phyloP scores from a whole-genome alignment of 2,888 invertebrate species.

The Heliconius ismenius region DNA sequence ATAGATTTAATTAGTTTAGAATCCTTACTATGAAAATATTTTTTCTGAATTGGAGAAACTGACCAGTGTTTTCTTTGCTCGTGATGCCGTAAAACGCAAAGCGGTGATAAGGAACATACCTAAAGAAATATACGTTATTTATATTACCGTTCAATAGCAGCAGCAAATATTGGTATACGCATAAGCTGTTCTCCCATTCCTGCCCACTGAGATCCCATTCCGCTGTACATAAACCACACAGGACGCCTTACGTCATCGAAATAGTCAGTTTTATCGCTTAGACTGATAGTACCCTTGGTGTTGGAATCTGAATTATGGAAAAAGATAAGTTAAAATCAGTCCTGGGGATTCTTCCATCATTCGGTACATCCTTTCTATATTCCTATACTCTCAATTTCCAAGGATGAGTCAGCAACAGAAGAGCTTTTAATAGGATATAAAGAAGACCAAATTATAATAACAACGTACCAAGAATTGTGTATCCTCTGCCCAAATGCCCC shows the following conservation, averaged over 20 bases:
- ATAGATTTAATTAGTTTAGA: no score
- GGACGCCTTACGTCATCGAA: conserved; percentile 68
- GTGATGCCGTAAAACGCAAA: no score
- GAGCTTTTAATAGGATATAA: no score
- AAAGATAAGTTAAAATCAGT: neutral
- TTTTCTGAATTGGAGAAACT: no score
- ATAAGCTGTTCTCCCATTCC: conserved; percentile 85
- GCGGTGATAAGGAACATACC: no score
- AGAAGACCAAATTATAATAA: neutral
- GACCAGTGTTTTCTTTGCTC: no score
- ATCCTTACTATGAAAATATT: no score
- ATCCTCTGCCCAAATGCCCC: conserved; percentile 69
- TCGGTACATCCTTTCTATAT: no score
- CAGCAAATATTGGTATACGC: conserved; percentile 83
- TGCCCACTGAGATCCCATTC: conserved; percentile 88
- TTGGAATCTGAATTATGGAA: conserved; percentile 51
- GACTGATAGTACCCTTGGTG: conserved; percentile 52
- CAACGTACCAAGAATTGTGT: conserved; percentile 56
- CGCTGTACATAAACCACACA: conserved; percentile 87
- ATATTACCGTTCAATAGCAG: conserved; percentile 69
- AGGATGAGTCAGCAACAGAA: no score
- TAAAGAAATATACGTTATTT: neutral
- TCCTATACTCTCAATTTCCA: no score
- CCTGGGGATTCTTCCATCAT: no score
- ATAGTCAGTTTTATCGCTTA: conserved; percentile 55